These are phyloP conservation scores for Himantopus leucocephalus DNA, from an alignment of 2,113 vertebrate genomes.

Conservation along the genomic window DNA sequence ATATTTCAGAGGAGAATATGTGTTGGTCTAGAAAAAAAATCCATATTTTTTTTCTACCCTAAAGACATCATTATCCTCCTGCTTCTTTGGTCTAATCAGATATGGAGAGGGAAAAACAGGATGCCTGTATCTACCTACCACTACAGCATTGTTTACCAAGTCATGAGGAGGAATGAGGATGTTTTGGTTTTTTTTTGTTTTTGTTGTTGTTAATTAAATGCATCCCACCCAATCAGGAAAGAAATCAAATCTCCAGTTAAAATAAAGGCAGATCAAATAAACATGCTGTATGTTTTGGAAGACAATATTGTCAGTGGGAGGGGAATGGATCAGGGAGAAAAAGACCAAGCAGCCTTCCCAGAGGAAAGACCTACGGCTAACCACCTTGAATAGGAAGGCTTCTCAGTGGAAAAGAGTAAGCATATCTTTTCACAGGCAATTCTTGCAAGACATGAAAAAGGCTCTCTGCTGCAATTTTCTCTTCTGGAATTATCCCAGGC, in stretches of 20 bases:
- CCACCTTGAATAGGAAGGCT: not conserved
- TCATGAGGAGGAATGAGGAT: not conserved
- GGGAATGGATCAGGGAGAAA: not conserved
- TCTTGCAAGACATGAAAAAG: not conserved
- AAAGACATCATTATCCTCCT: not conserved
- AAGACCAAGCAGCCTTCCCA: not conserved
- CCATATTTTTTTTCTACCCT: not conserved
- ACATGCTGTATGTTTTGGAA: not conserved
- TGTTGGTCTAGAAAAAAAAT: not conserved
- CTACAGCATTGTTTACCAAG: not conserved
- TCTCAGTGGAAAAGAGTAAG: not conserved
- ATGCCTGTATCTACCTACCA: not conserved
- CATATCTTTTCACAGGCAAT: not conserved
- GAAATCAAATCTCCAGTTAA: not conserved
- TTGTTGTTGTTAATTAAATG: not conserved
- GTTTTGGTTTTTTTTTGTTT: not conserved
- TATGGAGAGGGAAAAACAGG: not conserved
- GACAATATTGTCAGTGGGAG: not conserved
- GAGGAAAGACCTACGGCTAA: not conserved
- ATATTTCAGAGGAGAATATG: slow-evolving; percentile 23
- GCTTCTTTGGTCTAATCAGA: not conserved
- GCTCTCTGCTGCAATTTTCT: slow-evolving; percentile 31
- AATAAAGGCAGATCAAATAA: slow-evolving; percentile 22
- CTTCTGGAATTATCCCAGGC: slow-evolving; percentile 22
- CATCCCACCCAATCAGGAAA: slow-evolving; percentile 4